phyloP scores from a whole-genome alignment of 2,888 invertebrate species.

The Myopa tessellatipennis region DNA sequence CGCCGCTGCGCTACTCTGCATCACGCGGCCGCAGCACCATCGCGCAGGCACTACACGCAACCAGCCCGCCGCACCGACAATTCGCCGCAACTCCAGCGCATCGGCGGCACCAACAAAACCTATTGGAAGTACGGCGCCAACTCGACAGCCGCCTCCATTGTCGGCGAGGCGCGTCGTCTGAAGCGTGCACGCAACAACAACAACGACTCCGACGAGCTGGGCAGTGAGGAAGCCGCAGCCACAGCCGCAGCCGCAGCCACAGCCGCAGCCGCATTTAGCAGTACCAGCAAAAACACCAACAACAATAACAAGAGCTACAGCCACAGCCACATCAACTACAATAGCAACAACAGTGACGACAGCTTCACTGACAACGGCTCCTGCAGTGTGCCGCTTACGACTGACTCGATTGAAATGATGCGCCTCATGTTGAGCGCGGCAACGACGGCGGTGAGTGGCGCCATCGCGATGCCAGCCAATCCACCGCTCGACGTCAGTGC shows the following conservation, averaged over 20 bases:
- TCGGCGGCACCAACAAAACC: slow-evolving; percentile 62
- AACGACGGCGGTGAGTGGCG: slow-evolving; percentile 57
- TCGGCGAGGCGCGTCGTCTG: slow-evolving; percentile 53
- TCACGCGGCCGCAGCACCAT: slow-evolving; percentile 48
- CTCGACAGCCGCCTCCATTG: slow-evolving; percentile 63
- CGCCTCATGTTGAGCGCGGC: slow-evolving; percentile 65
- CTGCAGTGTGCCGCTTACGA: slow-evolving; percentile 62
- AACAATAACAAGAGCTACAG: slow-evolving; percentile 54
- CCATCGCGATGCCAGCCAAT: slow-evolving; percentile 26
- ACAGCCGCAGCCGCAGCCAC: not conserved
- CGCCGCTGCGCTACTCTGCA: slow-evolving; percentile 64
- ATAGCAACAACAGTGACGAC: slow-evolving; percentile 53
- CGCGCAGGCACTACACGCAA: slow-evolving; percentile 32
- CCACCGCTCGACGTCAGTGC: slow-evolving; percentile 37
- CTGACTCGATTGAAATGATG: slow-evolving; percentile 63
- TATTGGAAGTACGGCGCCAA: slow-evolving; percentile 64
- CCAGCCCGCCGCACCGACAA: slow-evolving; percentile 4
- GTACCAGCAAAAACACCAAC: slow-evolving; percentile 38
- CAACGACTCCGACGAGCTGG: slow-evolving; percentile 52
- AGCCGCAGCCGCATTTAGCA: slow-evolving; percentile 25
- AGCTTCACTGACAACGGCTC: slow-evolving; percentile 64
- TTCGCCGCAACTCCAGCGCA: slow-evolving; percentile 54
- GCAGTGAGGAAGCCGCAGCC: slow-evolving; percentile 44
- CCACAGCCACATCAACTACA: slow-evolving; percentile 43
- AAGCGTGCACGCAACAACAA: slow-evolving; percentile 14